Conservation (phyloP, 2,797 vertebrate species). For the Hypotaenidia okinawae region DNA sequence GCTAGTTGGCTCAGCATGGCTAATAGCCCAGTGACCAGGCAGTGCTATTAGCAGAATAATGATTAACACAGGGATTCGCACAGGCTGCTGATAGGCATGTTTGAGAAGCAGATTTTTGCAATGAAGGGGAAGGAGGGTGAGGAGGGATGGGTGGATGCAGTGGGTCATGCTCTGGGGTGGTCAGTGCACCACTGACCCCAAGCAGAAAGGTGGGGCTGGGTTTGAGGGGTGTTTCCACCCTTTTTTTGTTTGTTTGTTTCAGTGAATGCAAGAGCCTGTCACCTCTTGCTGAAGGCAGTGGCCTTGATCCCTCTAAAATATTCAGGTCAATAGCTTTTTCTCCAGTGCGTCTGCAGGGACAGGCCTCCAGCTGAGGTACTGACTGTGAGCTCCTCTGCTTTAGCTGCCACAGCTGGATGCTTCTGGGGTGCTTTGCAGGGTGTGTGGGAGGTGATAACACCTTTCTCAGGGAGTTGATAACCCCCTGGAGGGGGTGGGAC, state of each 20-base stretch:
- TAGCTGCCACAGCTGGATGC: background rate
- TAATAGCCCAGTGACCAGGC: background rate
- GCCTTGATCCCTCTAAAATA: conserved; percentile 69
- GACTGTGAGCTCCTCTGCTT: background rate
- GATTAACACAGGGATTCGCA: background rate
- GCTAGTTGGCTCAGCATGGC: conserved; percentile 6
- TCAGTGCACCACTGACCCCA: background rate
- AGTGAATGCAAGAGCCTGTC: background rate
- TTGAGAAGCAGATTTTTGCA: conserved; percentile 9
- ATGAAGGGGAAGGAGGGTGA: background rate
- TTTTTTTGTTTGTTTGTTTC: background rate
- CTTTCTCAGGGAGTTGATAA: background rate
- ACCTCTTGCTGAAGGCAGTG: conserved; percentile 36
- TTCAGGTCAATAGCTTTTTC: conserved; percentile 63
- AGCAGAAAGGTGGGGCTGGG: background rate
- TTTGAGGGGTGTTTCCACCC: background rate
- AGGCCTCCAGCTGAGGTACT: background rate
- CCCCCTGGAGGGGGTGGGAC: background rate
- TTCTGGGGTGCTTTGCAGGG: background rate
- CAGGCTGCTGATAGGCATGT: background rate
- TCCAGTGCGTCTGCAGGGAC: background rate
- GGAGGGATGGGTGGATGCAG: background rate
- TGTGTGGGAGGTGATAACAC: background rate
- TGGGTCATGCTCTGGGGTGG: background rate
- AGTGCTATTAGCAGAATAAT: conserved; percentile 12